A percentile compares a stretch with the other conserved stretches of the same genome.
phyloP scores from a whole-genome alignment of 2,113 vertebrate species.

The Sylvia atricapilla region DNA sequence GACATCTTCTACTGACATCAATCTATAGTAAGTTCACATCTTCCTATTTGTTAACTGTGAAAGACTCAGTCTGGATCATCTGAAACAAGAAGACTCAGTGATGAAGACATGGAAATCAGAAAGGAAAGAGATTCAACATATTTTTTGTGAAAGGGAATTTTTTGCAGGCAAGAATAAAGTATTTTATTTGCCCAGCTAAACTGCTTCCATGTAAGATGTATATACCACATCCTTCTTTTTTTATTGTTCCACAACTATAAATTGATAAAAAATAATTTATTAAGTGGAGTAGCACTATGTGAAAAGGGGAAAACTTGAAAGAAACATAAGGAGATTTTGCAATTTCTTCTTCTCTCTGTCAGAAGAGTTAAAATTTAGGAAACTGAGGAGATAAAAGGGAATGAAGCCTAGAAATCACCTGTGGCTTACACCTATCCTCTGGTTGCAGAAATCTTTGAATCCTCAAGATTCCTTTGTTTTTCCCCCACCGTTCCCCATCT shows the following conservation, averaged over 20 bases:
- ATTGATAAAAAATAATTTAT: background rate
- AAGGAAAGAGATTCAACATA: background rate
- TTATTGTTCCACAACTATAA: background rate
- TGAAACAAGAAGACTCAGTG: background rate
- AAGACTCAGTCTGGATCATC: background rate
- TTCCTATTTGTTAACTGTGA: background rate
- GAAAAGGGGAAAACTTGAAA: background rate
- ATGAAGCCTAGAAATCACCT: constrained; percentile 21
- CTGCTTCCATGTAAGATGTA: background rate
- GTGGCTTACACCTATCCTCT: constrained; percentile 24
- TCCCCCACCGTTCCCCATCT: background rate
- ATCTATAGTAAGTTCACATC: background rate
- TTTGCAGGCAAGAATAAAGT: background rate
- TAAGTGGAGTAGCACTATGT: background rate
- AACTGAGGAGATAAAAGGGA: constrained; percentile 44
- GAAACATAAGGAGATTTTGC: background rate
- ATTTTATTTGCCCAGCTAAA: background rate
- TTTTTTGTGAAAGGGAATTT: background rate
- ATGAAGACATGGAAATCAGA: background rate
- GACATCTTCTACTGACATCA: background rate
- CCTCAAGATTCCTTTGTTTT: background rate
- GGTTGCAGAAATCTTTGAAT: constrained; percentile 37
- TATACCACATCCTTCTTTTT: background rate
- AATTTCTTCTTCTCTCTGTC: background rate
- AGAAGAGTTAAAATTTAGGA: constrained; percentile 16